Evolutionary conservation across 2,797 vertebrate species (phyloP).

Genomic region (Petrocephalus schoutedeni): DNA sequence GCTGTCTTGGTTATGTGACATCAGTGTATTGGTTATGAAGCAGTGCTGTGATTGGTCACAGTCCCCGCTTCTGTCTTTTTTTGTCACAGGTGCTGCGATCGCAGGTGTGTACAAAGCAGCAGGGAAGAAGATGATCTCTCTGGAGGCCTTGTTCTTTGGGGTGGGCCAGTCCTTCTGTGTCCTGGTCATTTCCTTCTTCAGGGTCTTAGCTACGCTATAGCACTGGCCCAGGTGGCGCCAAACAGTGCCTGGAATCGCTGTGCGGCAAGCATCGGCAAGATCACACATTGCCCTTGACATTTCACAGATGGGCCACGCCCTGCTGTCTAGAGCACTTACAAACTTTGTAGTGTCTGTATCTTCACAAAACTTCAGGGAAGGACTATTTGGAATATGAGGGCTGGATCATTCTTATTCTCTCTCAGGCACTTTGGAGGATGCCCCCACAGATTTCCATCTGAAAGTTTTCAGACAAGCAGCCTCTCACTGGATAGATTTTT

Average conservation of each 20-base stretch:
- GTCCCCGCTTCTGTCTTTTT: not conserved
- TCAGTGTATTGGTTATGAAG: not conserved
- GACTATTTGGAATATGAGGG: not conserved
- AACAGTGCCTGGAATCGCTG: not conserved
- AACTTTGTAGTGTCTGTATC: not conserved
- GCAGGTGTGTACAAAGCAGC: constrained; percentile 94
- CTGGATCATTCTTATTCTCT: not conserved
- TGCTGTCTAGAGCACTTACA: not conserved
- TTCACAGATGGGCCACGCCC: not conserved
- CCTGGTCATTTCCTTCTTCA: constrained; percentile 84
- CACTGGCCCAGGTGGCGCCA: constrained; percentile 31
- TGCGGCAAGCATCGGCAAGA: not conserved
- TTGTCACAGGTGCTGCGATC: constrained; percentile 86
- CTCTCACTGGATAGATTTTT: not conserved
- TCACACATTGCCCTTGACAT: not conserved
- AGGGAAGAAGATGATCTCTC: constrained; percentile 86
- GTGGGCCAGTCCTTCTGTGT: constrained; percentile 89
- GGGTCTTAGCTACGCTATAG: constrained; percentile 89
- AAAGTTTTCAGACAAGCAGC: not conserved
- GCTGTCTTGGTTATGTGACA: too few species aligned
- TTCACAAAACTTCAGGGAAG: not conserved
- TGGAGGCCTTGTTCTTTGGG: constrained; percentile 86
- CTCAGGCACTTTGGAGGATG: not conserved
- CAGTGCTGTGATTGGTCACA: not conserved
- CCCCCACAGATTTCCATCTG: not conserved